Conservation (phyloP, 2,797 vertebrate genomes). For the Danio jaintianensis region DNA sequence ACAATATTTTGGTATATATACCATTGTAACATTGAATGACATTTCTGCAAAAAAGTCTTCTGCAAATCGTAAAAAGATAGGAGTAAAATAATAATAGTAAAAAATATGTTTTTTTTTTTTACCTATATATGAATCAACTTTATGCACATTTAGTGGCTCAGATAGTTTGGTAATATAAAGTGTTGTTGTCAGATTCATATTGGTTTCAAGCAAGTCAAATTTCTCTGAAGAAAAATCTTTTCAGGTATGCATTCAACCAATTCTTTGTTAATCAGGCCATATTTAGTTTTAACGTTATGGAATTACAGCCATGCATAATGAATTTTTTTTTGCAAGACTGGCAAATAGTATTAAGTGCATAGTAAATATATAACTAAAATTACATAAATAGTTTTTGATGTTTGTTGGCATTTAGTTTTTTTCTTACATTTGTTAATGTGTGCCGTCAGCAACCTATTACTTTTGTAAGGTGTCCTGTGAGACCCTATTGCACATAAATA, state of each 20-base stretch:
- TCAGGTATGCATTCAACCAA: background rate
- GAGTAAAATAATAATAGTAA: no score
- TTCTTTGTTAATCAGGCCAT: background rate
- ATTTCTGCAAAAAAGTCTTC: no score
- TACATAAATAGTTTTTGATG: background rate
- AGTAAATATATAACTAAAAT: background rate
- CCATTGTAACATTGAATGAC: no score
- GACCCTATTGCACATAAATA: background rate
- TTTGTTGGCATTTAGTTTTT: constrained; percentile 3
- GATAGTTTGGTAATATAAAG: no score
- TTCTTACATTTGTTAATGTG: background rate
- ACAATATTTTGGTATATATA: no score
- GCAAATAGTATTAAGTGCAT: background rate
- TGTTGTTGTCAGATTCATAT: background rate
- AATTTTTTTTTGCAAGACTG: background rate
- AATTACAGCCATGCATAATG: background rate
- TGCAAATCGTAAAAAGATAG: no score
- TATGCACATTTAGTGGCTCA: background rate
- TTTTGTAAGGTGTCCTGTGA: background rate
- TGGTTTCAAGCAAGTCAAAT: no score
- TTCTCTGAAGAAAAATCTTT: background rate
- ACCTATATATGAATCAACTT: no score
- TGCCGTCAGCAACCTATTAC: background rate
- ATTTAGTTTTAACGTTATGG: background rate
- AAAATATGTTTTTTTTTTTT: no score